A percentile compares a stretch with the other conserved stretches of the same genome.
These are phyloP conservation scores for Hermaeophaga mercurialis DNA, from an alignment of 2,888 invertebrate genomes.

Conservation along the genomic window DNA sequence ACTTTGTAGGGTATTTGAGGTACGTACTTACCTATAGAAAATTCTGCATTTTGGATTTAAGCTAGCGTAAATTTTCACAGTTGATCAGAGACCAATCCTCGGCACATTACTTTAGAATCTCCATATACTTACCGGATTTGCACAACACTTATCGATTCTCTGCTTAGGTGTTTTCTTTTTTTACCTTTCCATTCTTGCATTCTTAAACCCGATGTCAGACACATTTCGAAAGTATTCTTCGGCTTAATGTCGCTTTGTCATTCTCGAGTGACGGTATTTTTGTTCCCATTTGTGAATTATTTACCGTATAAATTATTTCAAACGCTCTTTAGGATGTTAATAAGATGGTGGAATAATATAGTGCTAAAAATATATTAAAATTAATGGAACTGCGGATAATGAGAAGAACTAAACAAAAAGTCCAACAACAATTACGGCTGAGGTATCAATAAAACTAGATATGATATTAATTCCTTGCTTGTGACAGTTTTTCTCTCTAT, in stretches of 20 bases:
- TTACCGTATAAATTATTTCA: conserved; percentile 16
- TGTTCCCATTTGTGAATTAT: conserved; percentile 2
- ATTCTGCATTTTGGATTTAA: conserved; percentile 33
- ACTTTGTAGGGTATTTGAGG: too few relatives aligned
- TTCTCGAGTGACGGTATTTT: not conserved
- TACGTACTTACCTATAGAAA: too few relatives aligned
- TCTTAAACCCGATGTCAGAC: conserved; percentile 2
- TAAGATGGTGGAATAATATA: too few relatives aligned
- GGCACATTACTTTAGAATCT: conserved; percentile 40
- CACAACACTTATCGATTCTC: conserved; percentile 38
- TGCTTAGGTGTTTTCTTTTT: conserved; percentile 31
- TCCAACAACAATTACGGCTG: too few relatives aligned
- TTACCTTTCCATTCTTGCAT: conserved; percentile 21
- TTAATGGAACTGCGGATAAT: too few relatives aligned
- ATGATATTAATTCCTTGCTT: too few relatives aligned
- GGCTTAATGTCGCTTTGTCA: conserved; percentile 6
- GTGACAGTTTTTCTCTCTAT: too few relatives aligned
- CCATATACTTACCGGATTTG: conserved; percentile 43
- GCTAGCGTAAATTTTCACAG: conserved; percentile 45
- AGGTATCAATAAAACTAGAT: too few relatives aligned
- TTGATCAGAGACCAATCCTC: conserved; percentile 41
- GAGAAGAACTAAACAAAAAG: too few relatives aligned
- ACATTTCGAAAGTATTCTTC: not conserved
- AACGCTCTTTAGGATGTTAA: too few relatives aligned
- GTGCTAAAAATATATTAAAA: too few relatives aligned